phyloP scores from a whole-genome alignment of 2,113 vertebrate species.

The Nibea albiflora region DNA sequence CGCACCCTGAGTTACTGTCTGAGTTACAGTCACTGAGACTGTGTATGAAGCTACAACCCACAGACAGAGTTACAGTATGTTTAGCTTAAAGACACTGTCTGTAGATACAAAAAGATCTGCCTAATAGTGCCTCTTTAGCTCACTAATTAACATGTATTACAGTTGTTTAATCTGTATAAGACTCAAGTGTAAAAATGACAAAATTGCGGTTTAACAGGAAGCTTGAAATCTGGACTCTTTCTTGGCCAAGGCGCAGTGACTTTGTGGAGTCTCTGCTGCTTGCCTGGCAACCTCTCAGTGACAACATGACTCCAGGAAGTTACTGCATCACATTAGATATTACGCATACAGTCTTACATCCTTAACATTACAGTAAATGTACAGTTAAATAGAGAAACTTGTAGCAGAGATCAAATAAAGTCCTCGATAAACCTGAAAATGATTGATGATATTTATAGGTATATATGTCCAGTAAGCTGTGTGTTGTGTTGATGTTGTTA shows the following conservation, averaged over 20 bases:
- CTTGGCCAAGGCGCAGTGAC: neutral
- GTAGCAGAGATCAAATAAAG: neutral
- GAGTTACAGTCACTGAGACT: neutral
- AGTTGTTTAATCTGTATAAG: neutral
- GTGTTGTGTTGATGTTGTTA: slow-evolving; percentile 27
- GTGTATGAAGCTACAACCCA: neutral
- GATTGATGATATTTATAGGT: too few species aligned
- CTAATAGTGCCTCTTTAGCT: neutral
- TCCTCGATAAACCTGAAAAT: neutral
- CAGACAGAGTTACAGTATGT: neutral
- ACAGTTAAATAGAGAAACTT: neutral
- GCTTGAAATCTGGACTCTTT: neutral
- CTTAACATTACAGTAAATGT: neutral
- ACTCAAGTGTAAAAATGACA: neutral
- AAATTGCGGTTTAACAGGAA: neutral
- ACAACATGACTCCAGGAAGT: neutral
- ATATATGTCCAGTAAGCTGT: slow-evolving; percentile 4
- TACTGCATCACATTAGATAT: neutral
- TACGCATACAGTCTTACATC: neutral
- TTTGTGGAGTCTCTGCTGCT: neutral
- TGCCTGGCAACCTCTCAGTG: neutral
- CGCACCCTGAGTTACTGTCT: neutral
- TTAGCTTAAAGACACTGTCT: neutral
- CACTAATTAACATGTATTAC: neutral
- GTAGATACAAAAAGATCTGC: neutral